These are phyloP conservation scores for Mormyrus lacerda DNA, from an alignment of 2,113 vertebrate species.

Conservation along the genomic window DNA sequence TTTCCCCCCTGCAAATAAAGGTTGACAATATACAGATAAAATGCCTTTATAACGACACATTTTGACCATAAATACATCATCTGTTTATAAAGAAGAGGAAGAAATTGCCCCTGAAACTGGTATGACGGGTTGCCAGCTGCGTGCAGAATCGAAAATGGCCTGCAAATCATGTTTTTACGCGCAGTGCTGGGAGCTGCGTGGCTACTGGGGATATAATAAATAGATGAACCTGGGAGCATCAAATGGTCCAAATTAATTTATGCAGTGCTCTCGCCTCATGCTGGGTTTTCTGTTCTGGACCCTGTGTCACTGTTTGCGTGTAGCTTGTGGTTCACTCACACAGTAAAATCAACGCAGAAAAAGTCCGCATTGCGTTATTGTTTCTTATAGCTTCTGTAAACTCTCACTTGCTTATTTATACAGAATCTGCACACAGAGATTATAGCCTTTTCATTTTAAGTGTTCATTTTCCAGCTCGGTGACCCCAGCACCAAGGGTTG, in stretches of 20 bases:
- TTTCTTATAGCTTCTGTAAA: background rate
- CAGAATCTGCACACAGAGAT: background rate
- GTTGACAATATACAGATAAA: background rate
- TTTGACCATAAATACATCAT: background rate
- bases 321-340: background rate
- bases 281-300: background rate
- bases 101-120: background rate
- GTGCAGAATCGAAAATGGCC: background rate
- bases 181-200: background rate
- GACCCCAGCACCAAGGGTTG: background rate
- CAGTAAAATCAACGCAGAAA: conserved; percentile 16
- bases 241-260: background rate
- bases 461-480: background rate
- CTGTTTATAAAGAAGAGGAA: background rate
- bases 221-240: background rate
- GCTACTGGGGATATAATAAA: background rate
- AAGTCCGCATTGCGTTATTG: background rate
- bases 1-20: background rate
- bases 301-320: background rate
- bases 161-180: background rate
- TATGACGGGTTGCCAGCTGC: background rate
- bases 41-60: background rate
- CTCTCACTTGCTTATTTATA: background rate
- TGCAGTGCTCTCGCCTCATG: background rate
- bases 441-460: background rate